Base-by-base conservation (phyloP, 2,888 invertebrate species). In the Ectemnius continuus region DNA sequence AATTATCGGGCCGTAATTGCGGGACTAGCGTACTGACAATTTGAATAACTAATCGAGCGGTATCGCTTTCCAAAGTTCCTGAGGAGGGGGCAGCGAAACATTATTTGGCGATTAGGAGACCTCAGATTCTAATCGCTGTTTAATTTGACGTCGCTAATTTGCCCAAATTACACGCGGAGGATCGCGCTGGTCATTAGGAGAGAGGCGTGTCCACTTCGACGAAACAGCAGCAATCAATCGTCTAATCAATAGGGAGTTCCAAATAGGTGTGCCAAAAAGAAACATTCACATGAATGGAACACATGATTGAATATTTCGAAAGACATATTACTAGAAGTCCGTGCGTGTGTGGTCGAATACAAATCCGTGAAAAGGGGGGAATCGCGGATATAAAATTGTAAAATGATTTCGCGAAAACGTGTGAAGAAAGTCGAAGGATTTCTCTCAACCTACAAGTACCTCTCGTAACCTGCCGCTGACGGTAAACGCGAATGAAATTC, bases 211-310 rank as follows among this genome's bases (percentile, higher is more conserved):
- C 70, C 20, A 45, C 26, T 45, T 61, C 57, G 61, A 61, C 47
- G 56, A 64, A 61, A 36, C 77, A 26, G 61, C 56, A 63, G 62
- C 73, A 70, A 77, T 84, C 75, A 63, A 83, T 82, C 63, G 76
- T 65, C 45, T 75, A 75, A 79, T 79, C 76, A 71, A 81, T 76
- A 61, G 67, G 60, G 69, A 36, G 36, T 36, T 11, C 56, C 26
- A 6, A n/a, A 80, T 74, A 57, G 56, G 47, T 56, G 47, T 66
- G 69, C 18, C 62, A 62, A 74, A 8, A 52, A 14, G 4, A 52
- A 14, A 6, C 52, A 5, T 14, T 52, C 16, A 16, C 5, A 11
- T 6, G 14, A 13, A 16, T 16, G 8, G 2, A 52, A 52, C 52
- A 52, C 52, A 52, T 52, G 8, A 36, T 52, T 52, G n/a, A 14